Base-by-base conservation (phyloP, 1,140 invertebrate species). In the Halictus rubicundus region DNA sequence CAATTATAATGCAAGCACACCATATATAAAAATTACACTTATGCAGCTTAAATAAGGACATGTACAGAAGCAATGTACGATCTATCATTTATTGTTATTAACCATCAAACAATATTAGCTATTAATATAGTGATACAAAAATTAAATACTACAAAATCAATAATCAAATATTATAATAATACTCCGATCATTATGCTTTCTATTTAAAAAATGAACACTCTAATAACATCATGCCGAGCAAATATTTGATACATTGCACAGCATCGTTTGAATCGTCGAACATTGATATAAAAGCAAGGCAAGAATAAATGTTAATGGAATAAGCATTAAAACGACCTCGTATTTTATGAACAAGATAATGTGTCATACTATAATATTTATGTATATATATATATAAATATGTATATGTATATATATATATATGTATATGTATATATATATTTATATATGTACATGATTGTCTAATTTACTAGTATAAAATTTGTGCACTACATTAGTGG, bases 231-330 rank as follows among this genome's bases (percentile, higher is more conserved):
- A 80, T 80, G 78, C 78, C 23, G 37, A 72, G 76, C 68, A 78
- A 78, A 49, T 72, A 72, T 54, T 72, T 64, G 27, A 2, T 72
- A 72, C 69, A 64, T 4, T 72, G 46, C 74, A 74, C 32, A 73
- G 71, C 64, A 74, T 74, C 57, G 23, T 19, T 66, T 23, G 27
- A 60, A 68, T 2, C n/a, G 25, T 68, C 63, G 49, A 74, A 80
- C 71, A 78, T 21, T 63, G 42, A 78, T 14, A 71, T 54, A 39
- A 72, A 78, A 72, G 76, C 76, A 72, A 72, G 57, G 61, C 68
- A 72, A 78, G 68, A 71, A 71, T 69, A 78, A 72, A 78, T 72
- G 76, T 78, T 78, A 78, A 78, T 78, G 60, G 71, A 72, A 54
- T 54, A 78, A 78, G 76, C 69, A 37, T 80, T 68, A 61, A 61